Base-by-base conservation (phyloP, 2,113 vertebrate genomes). In the Chaetura pelagica region DNA sequence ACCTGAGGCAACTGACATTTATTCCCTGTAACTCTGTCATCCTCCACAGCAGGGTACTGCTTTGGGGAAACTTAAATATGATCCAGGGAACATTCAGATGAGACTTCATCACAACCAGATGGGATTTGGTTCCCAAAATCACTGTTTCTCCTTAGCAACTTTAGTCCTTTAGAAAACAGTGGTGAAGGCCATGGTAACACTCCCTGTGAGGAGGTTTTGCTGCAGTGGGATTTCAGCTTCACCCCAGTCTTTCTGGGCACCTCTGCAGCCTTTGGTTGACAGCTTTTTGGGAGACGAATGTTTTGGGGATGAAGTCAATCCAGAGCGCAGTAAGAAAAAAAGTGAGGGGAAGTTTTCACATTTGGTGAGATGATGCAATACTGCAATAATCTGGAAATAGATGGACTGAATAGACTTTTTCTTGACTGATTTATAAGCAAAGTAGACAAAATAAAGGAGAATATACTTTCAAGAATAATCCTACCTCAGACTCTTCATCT, bases 371-470 rank as follows among this genome's bases (percentile, higher is more conserved):
- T 61, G 42, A 83, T 52, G 38, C 84, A 80, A 75, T 64, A 44
- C 38, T 9, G 9, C 32, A 87, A 34, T 83, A 72, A 91, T 58
- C 40, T 87, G 35, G 46, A 88, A 88, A 77, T 62, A 66, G 78
- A 35, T 57, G 58, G 49, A 44, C 40, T 80, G 55, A 91, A 48
- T 9, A 64, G 23, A 2, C 42, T 88, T 87, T 69, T 73, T 15
- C 71, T 77, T 83, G 35, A 51, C 63, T 77, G 87, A 46, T 83
- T 87, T 93, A 13, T 51, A 95, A 83, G 22, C 63, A 32, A 72
- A 79, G 22, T 84, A 94, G 93, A 82, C 91, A 95, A 96, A 96
- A 93, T 91, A 93, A 90, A 77, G 49, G 54, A n/a, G 42, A 94
- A 82, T 55, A 48, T 40, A 90, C 32, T 93, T 91, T 77, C 40